Conservation (phyloP, 2,797 vertebrate genomes). For the Chrosomus eos region DNA sequence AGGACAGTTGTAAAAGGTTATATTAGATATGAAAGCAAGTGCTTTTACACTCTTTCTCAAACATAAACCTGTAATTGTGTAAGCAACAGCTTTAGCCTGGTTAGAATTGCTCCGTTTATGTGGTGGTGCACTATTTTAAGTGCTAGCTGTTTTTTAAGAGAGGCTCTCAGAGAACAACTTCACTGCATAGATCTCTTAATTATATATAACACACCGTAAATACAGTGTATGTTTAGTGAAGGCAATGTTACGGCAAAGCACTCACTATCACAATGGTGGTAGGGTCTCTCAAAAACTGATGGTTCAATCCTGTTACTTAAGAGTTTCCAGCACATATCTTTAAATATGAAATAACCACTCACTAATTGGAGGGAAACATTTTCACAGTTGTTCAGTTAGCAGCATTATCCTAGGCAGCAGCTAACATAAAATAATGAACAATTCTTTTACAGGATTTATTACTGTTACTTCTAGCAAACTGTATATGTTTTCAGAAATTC, state of each 20-base stretch:
- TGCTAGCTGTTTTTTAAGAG: background rate
- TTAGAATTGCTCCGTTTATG: background rate
- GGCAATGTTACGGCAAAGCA: too few relatives aligned
- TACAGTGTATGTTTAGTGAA: background rate
- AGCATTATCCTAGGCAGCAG: background rate
- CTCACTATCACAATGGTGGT: background rate
- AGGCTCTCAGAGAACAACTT: constrained; percentile 22
- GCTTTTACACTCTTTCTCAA: background rate
- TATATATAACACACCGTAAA: constrained; percentile 6
- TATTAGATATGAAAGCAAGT: background rate
- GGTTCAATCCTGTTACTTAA: background rate
- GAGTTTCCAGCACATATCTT: background rate
- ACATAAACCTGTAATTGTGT: background rate
- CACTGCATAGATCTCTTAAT: constrained; percentile 40
- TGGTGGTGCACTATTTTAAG: background rate
- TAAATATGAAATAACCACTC: background rate
- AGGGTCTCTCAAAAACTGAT: background rate
- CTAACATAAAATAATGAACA: background rate
- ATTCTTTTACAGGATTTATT: background rate
- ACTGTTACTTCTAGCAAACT: background rate
- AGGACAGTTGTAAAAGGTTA: background rate
- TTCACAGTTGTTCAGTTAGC: background rate
- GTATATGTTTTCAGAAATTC: too few relatives aligned
- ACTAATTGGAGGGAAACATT: background rate
- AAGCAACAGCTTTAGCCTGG: background rate